Percentiles rank a stretch among this genome's conserved stretches.
Evolutionary conservation across 1,140 invertebrate genomes (phyloP).

Genomic region (Acyrthosiphon pisum): DNA sequence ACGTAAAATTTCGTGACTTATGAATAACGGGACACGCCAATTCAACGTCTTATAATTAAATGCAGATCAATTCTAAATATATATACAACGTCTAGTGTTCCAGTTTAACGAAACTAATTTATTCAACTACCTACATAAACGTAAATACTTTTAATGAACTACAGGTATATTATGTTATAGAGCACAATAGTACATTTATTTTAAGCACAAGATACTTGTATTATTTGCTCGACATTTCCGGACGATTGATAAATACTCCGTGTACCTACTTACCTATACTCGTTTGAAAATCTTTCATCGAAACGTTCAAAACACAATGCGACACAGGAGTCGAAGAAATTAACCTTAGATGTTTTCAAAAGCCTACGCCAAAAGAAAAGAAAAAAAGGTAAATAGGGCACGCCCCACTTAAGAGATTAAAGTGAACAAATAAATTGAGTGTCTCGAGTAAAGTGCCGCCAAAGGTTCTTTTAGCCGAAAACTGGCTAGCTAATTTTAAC

Average conservation of each 20-base stretch:
- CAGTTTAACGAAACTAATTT: not conserved
- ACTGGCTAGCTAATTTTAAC: not conserved
- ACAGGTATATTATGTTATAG: constrained; percentile 7
- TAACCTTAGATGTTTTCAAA: constrained; percentile 17
- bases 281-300: constrained; percentile 16
- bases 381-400: not conserved
- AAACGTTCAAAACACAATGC: constrained; percentile 11
- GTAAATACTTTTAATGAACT: not conserved
- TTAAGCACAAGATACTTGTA: not conserved
- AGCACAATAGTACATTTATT: not conserved
- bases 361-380: not conserved
- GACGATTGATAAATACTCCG: not conserved
- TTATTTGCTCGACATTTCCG: not conserved
- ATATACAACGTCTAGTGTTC: not conserved
- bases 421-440: constrained; percentile 11
- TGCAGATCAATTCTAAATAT: constrained; percentile 12
- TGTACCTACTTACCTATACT: not conserved
- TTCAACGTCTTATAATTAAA: constrained; percentile 4
- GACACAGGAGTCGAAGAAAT: not conserved
- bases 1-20: not conserved
- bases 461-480: not conserved
- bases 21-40: not conserved
- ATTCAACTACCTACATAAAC: not conserved
- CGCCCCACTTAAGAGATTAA: constrained; percentile 21
- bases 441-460: not conserved